Evolutionary conservation across 2,888 invertebrate species (phyloP).

Genomic region (Chrysolina haemoptera): DNA sequence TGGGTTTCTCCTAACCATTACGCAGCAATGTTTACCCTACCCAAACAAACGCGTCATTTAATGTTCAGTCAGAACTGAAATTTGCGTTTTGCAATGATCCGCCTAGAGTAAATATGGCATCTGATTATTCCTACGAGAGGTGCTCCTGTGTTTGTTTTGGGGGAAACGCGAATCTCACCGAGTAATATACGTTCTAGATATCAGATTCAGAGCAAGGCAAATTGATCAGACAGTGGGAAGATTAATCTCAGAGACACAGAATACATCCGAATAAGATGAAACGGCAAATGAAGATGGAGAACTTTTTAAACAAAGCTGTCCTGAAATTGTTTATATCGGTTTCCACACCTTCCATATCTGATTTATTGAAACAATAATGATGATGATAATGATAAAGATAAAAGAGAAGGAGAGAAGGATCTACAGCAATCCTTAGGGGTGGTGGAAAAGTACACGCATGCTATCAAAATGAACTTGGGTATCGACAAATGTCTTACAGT

Average conservation of each 20-base stretch:
- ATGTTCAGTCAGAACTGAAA: constrained; percentile 20
- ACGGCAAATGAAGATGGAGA: too few relatives aligned
- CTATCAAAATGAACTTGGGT: too few relatives aligned
- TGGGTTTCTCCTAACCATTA: constrained; percentile 6
- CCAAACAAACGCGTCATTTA: constrained; percentile 21
- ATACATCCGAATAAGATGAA: background rate
- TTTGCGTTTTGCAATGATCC: constrained; percentile 22
- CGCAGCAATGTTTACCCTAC: constrained; percentile 9
- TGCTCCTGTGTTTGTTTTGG: constrained; percentile 6
- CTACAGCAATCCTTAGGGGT: too few relatives aligned
- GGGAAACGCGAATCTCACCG: background rate
- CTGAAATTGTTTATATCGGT: too few relatives aligned
- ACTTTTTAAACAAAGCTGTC: too few relatives aligned
- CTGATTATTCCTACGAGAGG: constrained; percentile 19
- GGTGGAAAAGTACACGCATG: too few relatives aligned
- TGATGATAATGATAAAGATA: too few relatives aligned
- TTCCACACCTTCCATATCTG: too few relatives aligned
- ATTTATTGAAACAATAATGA: too few relatives aligned
- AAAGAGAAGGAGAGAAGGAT: too few relatives aligned
- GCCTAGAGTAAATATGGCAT: constrained; percentile 11
- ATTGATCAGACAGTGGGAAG: background rate
- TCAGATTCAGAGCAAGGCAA: background rate
- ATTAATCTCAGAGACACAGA: background rate
- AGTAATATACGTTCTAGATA: too few relatives aligned
- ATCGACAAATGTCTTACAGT: too few relatives aligned